Evolutionary conservation across 2,888 invertebrate species (phyloP), one percentile per base, ranked within the genome.

Genomic region (Ecdyonurus torrentis): DNA sequence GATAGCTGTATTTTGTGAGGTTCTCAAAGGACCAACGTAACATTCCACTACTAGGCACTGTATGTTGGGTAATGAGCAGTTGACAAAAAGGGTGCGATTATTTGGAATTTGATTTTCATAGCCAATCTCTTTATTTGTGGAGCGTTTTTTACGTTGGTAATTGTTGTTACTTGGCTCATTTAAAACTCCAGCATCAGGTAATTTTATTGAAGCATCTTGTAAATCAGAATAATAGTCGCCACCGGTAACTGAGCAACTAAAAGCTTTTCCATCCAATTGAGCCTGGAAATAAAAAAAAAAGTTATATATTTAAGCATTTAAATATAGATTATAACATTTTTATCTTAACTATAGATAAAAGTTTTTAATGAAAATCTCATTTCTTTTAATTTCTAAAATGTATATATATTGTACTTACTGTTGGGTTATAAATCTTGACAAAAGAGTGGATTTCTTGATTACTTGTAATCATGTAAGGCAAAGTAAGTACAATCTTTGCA

Each of bases 31-130:
- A 5, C 75, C 75, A 50, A 75, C 64, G 15, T 65, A 64, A 63
- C 78, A 78, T 1, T 67, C 66, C 37, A 78, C 65, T 61, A 64
- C 66, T 5, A 69, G 68, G 65, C 78, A 78, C 22, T 67, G 61
- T 1, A 75, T 66, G 7, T 67, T 63, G 7, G 66, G 53, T 65
- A 70, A 70, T 1, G 71, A 70, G 65, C 77, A 78, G 67, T 75
- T 75, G 7, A 78, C 66, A 60, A 70, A 72, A 5, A 72, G 66
- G 1, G 72, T 74, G 61, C 70, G 66, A 55, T 71, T 71, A 2
- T 64, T 61, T 1, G 67, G 53, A 19, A 61, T 25, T 25, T 59
- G 25, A 23, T 50, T 61, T 22, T 53, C 53, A 15, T 55, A 62
- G n/a, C 19, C 25, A 10, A 58, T 23, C 2, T 23, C 37, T 15